Percentiles rank a stretch among this genome's conserved stretches.
phyloP scores from a whole-genome alignment of 2,888 invertebrate genomes.

The Anagyrus pseudococci region DNA sequence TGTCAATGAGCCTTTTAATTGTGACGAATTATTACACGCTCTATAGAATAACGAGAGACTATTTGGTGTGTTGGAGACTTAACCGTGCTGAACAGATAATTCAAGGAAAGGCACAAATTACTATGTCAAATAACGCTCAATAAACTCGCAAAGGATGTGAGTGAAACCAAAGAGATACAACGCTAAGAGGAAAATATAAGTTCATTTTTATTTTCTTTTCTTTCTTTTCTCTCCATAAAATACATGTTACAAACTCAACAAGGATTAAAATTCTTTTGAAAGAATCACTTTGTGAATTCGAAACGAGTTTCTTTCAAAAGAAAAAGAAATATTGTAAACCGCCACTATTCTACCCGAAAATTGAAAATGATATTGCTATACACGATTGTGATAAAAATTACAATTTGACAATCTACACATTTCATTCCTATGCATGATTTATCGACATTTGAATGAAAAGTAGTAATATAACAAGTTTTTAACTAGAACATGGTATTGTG shows the following conservation, averaged over 20 bases:
- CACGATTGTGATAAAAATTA: conserved; percentile 18
- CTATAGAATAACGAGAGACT: conserved; percentile 88
- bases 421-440: conserved; percentile 1
- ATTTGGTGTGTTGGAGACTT: conserved; percentile 82
- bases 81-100: conserved; percentile 77
- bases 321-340: conserved; percentile 12
- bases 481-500: conserved; percentile 25
- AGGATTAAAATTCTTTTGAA: conserved; percentile 22
- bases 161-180: conserved; percentile 36
- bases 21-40: conserved; percentile 92
- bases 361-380: conserved; percentile 21
- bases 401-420: conserved; percentile 18
- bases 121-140: conserved; percentile 32
- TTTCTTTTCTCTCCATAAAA: conserved; percentile 34
- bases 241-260: conserved; percentile 37
- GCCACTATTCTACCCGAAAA: not conserved
- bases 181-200: conserved; percentile 34
- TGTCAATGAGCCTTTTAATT: conserved; percentile 84
- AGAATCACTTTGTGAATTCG: conserved; percentile 9
- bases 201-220: conserved; percentile 34
- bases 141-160: conserved; percentile 10
- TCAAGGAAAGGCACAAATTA: conserved; percentile 65
- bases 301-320: not conserved
- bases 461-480: conserved; percentile 7
- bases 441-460: conserved; percentile 6